A percentile compares a stretch with the other conserved stretches of the same genome.
These are phyloP conservation scores for Stratiolaelaps scimitus DNA, from an alignment of 1,140 invertebrate species.

Conservation along the genomic window DNA sequence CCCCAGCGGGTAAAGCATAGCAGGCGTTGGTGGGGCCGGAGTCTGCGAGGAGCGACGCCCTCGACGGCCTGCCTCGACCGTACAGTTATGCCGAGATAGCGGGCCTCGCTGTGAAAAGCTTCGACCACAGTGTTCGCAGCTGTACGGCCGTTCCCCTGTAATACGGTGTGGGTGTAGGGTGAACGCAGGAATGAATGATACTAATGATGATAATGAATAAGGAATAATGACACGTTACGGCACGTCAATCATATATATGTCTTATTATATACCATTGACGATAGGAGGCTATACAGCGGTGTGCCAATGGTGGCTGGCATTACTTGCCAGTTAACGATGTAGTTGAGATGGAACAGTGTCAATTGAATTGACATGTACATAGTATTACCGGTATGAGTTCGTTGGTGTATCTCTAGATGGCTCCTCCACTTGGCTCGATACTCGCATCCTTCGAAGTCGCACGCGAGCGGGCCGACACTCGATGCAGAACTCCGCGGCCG, in stretches of 20 bases:
- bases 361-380: too few relatives aligned
- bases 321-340: too few relatives aligned
- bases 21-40: not conserved
- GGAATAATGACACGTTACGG: too few relatives aligned
- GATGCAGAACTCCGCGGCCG: constrained; percentile 2
- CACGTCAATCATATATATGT: too few relatives aligned
- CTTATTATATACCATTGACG: too few relatives aligned
- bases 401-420: constrained; percentile 6
- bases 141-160: constrained; percentile 3
- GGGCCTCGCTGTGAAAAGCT: constrained; percentile 8
- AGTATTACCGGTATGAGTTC: constrained; percentile 9
- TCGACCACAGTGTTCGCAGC: not conserved
- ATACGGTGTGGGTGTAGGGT: not conserved
- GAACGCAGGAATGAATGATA: too few relatives aligned
- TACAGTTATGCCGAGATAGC: constrained; percentile 4
- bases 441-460: not conserved
- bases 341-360: too few relatives aligned
- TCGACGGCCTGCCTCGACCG: not conserved
- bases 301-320: too few relatives aligned
- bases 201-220: too few relatives aligned
- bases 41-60: not conserved
- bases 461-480: not conserved
- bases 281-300: too few relatives aligned
- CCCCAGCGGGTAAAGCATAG: not conserved
- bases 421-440: constrained; percentile 24